Evolutionary conservation across 1,140 invertebrate species (phyloP), one percentile per base, ranked within the genome.

Genomic region (Cotesia glomerata): DNA sequence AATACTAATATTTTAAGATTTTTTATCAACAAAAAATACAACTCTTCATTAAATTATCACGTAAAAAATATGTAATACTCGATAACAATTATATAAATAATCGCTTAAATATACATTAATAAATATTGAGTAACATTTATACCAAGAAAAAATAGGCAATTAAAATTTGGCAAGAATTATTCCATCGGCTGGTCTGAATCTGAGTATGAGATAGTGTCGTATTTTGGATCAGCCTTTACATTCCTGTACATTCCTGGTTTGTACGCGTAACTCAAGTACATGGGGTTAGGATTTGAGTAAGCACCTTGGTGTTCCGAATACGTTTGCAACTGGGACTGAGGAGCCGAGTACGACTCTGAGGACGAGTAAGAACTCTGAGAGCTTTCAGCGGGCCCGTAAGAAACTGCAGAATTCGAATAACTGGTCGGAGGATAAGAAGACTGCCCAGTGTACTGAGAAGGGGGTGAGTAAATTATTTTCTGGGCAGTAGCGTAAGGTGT

Each of bases 201-300:
- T 0, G 86, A 87, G 61, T 87, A 87, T 4, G 86, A 86, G 65
- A 87, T 87, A 26, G 86, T 87, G 36, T 87, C 85, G 59, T 87
- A 87, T 72, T 81, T 82, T 0, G 76, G 71, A 58, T 36, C 32
- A 18, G 74, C 54, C 32, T 79, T 66, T 3, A 54, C 32, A 9
- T 49, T 79, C 1, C 83, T 80, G n/a, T 26, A 72, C 59, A 13
- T 77, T 26, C 26, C 26, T 26, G 26, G 63, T 32, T 81, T 86
- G 5, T 62, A 72, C 0, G 72, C 59, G 65, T 82, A 84, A 8
- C 75, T 76, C 1, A 81, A 26, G 61, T 86, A 85, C 14, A 80
- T 79, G 0, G 82, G 77, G n/a, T 74, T 79, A 13, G 79, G 16
- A 68, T 79, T 78, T 9, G 84, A 79, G 34, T 82, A 82, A 26